A percentile compares a stretch with the other conserved stretches of the same genome.
Conservation (phyloP, 2,888 invertebrate genomes). For the Aleiodes leptofemur region DNA sequence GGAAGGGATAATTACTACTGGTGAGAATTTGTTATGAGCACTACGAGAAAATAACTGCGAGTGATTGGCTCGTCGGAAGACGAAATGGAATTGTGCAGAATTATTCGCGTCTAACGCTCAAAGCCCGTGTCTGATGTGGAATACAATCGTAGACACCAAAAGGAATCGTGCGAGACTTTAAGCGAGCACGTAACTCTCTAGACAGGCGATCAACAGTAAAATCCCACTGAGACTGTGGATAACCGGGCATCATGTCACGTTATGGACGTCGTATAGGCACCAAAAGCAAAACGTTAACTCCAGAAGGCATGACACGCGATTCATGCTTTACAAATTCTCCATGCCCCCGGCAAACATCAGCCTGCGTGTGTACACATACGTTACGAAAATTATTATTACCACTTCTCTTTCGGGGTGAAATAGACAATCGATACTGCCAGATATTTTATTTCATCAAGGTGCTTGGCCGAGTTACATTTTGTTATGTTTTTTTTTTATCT, state of each 20-base stretch:
- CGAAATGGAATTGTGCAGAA: neutral
- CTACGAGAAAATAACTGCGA: neutral
- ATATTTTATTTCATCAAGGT: slow-evolving; percentile 24
- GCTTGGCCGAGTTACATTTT: slow-evolving; percentile 3
- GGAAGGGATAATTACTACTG: neutral
- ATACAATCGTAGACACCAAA: slow-evolving; percentile 14
- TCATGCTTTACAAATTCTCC: slow-evolving; percentile 2
- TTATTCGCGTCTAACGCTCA: neutral
- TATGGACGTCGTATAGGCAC: slow-evolving; percentile 31
- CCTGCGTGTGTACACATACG: slow-evolving; percentile 19
- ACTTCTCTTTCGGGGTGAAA: neutral
- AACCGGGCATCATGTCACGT: slow-evolving; percentile 42
- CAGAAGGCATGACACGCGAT: slow-evolving; percentile 40
- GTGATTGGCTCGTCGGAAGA: neutral
- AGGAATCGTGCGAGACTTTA: slow-evolving; percentile 44
- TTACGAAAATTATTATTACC: slow-evolving; percentile 24
- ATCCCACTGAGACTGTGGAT: slow-evolving; percentile 21
- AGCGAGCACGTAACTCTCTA: slow-evolving; percentile 50
- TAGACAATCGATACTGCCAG: slow-evolving; percentile 17
- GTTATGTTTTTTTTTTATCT: neutral
- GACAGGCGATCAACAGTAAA: slow-evolving; percentile 52
- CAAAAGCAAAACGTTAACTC: slow-evolving; percentile 38
- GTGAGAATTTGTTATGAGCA: too few species aligned
- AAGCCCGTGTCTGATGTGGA: neutral
- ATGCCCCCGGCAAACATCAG: neutral